A percentile compares a stretch with the other conserved stretches of the same genome.
phyloP scores from a whole-genome alignment of 1,140 invertebrate genomes.

The Galendromus occidentalis region DNA sequence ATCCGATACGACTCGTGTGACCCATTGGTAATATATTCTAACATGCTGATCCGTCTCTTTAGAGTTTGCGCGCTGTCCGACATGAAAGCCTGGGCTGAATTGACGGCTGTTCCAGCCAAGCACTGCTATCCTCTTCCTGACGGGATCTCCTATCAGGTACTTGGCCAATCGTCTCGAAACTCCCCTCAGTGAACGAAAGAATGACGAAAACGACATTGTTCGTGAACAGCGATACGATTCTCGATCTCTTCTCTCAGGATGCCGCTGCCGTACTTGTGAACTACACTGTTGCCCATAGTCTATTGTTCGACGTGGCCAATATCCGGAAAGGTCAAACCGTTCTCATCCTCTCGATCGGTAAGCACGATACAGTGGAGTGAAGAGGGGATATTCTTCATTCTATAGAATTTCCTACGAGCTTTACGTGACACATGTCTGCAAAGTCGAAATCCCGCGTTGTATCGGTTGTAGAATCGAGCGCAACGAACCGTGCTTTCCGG shows the following conservation, averaged over 20 bases:
- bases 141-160: constrained; percentile 42
- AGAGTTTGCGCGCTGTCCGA: constrained; percentile 69
- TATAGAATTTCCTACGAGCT: too few species aligned
- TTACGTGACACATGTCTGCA: too few species aligned
- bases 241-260: constrained; percentile 30
- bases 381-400: too few species aligned
- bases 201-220: not conserved
- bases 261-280: constrained; percentile 63
- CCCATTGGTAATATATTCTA: not conserved
- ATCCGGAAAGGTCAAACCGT: constrained; percentile 54
- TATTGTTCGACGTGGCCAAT: constrained; percentile 61
- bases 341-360: constrained; percentile 47
- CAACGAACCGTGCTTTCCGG: too few species aligned
- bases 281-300: constrained; percentile 60
- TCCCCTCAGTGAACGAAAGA: not conserved
- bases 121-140: constrained; percentile 56
- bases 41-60: constrained; percentile 17
- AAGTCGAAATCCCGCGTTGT: too few species aligned
- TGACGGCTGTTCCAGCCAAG: constrained; percentile 49
- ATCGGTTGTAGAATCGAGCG: too few species aligned
- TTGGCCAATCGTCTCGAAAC: not conserved
- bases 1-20: too few species aligned
- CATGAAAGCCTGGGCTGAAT: constrained; percentile 61
- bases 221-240: not conserved
- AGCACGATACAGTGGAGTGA: not conserved